These are phyloP conservation scores for Formica aserva DNA, from an alignment of 2,888 invertebrate species.

Conservation along the genomic window DNA sequence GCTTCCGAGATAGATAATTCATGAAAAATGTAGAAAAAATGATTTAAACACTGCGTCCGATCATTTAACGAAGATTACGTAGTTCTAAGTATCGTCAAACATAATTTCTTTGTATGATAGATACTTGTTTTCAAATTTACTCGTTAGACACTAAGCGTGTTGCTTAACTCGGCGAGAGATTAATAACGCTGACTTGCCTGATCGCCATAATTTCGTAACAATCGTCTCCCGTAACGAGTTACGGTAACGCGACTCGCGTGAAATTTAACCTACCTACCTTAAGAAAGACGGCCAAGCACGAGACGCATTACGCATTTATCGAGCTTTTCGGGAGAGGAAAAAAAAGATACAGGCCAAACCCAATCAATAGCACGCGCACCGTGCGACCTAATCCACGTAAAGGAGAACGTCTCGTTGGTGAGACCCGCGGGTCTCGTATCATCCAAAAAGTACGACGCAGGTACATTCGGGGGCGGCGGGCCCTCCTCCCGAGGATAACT, in stretches of 20 bases:
- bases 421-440: conserved; percentile 52
- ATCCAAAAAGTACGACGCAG: conserved; percentile 57
- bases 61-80: not conserved
- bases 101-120: not conserved
- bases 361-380: conserved; percentile 44
- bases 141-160: not conserved
- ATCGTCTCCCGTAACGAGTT: not conserved
- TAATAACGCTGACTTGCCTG: not conserved
- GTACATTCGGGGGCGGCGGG: conserved; percentile 50
- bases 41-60: not conserved
- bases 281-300: not conserved
- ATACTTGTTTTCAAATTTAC: conserved; percentile 2
- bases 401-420: conserved; percentile 12
- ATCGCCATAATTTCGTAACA: conserved; percentile 8
- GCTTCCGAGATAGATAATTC: not conserved
- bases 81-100: not conserved
- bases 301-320: conserved; percentile 40
- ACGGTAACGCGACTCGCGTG: not conserved
- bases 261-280: not conserved
- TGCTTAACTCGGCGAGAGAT: not conserved
- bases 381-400: conserved; percentile 45
- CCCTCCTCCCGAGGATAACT: conserved; percentile 66
- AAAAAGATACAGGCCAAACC: conserved; percentile 16
- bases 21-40: not conserved
- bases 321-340: not conserved